These are phyloP conservation scores for Peromyscus polionotus DNA, from an alignment of 2,113 vertebrate species.

Conservation along the genomic window DNA sequence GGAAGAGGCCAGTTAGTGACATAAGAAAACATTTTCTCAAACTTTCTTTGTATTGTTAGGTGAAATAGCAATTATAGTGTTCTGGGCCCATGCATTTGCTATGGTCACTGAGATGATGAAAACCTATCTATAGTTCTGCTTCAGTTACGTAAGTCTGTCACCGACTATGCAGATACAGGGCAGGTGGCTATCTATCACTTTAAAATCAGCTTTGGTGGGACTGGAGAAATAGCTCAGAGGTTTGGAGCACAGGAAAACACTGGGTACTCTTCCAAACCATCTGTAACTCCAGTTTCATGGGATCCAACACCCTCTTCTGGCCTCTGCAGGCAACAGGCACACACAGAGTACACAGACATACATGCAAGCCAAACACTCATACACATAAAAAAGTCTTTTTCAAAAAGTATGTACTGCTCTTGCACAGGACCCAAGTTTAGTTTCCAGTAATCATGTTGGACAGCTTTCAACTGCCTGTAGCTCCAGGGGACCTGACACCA, in stretches of 20 bases:
- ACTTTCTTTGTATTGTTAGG: background rate
- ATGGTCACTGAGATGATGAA: background rate
- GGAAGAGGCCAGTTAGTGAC: conserved; percentile 25
- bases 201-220: background rate
- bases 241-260: background rate
- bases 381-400: background rate
- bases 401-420: background rate
- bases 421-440: background rate
- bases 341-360: background rate
- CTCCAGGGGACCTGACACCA: background rate
- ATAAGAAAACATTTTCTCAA: conserved; percentile 37
- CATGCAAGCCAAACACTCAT: background rate
- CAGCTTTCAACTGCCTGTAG: background rate
- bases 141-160: background rate
- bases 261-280: background rate
- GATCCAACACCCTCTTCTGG: background rate
- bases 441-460: background rate
- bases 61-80: conserved; percentile 2
- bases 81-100: background rate
- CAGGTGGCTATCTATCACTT: background rate
- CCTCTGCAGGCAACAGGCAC: background rate
- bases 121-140: background rate
- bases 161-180: background rate
- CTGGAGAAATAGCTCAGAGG: background rate
- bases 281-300: background rate